phyloP scores from a whole-genome alignment of 2,888 invertebrate species.

The Dicranocentrus wangi region DNA sequence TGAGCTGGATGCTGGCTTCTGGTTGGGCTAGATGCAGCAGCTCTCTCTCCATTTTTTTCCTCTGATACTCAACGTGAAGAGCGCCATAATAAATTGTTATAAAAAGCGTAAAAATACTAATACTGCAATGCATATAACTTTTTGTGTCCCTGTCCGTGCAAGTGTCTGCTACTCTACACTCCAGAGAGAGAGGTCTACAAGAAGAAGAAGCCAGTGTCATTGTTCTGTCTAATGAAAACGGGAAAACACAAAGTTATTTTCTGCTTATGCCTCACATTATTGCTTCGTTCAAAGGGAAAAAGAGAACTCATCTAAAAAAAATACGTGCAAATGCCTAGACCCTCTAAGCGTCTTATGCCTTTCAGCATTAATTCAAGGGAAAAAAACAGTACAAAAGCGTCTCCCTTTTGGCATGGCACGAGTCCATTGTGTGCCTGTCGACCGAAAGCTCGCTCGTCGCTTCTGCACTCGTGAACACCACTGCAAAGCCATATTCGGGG shows the following conservation, averaged over 20 bases:
- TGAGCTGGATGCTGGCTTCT: no score
- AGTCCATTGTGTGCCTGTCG: slow-evolving; percentile 18
- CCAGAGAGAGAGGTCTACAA: slow-evolving; percentile 26
- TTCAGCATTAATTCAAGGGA: slow-evolving; percentile 11
- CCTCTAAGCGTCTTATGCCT: background rate
- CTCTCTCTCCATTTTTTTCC: slow-evolving; percentile 12
- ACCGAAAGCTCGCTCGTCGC: background rate
- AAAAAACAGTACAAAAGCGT: slow-evolving; percentile 10
- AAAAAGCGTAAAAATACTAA: no score
- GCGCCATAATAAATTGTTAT: no score
- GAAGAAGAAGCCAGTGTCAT: slow-evolving; percentile 40
- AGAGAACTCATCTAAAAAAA: slow-evolving; percentile 9
- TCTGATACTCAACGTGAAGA: slow-evolving; percentile 1
- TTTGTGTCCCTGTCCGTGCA: slow-evolving; percentile 41
- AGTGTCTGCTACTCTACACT: slow-evolving; percentile 59
- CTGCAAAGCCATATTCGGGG: background rate
- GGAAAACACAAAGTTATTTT: slow-evolving; percentile 37
- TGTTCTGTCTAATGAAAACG: slow-evolving; percentile 58
- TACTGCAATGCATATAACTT: slow-evolving; percentile 33
- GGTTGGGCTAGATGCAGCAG: no score
- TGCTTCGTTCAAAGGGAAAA: background rate
- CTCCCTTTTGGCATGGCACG: background rate
- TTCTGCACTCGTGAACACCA: background rate
- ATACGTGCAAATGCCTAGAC: background rate
- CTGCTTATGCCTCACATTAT: slow-evolving; percentile 36